Percentiles rank a stretch among this genome's conserved stretches.
phyloP scores from a whole-genome alignment of 2,888 invertebrate genomes.

The Uropetala carovei region DNA sequence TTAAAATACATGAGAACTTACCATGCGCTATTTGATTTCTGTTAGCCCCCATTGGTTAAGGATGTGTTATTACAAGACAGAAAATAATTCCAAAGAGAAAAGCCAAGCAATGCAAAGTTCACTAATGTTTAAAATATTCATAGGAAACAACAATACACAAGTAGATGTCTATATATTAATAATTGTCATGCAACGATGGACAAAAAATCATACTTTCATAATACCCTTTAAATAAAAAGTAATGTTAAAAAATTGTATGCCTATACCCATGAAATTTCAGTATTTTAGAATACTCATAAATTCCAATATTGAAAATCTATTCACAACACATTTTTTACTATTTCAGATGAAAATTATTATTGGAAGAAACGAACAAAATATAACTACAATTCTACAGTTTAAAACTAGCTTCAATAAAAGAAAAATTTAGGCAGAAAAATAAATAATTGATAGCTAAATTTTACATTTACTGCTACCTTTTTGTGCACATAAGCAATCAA shows the following conservation, averaged over 20 bases:
- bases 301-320: too few species aligned
- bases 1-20: neutral
- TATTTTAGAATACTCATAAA: too few species aligned
- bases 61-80: neutral
- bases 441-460: too few species aligned
- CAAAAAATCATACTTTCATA: neutral
- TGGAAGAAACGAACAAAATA: too few species aligned
- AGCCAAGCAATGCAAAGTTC: conserved; percentile 10
- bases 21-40: neutral
- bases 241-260: neutral
- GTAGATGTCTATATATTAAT: neutral
- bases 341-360: too few species aligned
- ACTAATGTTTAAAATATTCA: neutral
- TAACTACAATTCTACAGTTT: too few species aligned
- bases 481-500: too few species aligned
- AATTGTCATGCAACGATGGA: neutral
- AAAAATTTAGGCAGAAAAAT: too few species aligned
- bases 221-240: neutral
- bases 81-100: neutral
- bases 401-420: too few species aligned
- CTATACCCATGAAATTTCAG: neutral
- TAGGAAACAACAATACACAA: neutral
- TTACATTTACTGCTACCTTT: too few species aligned
- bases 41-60: neutral
- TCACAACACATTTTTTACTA: too few species aligned